A percentile compares a stretch with the other conserved stretches of the same genome.
phyloP scores from a whole-genome alignment of 2,113 vertebrate genomes.

The Albula glossodonta region DNA sequence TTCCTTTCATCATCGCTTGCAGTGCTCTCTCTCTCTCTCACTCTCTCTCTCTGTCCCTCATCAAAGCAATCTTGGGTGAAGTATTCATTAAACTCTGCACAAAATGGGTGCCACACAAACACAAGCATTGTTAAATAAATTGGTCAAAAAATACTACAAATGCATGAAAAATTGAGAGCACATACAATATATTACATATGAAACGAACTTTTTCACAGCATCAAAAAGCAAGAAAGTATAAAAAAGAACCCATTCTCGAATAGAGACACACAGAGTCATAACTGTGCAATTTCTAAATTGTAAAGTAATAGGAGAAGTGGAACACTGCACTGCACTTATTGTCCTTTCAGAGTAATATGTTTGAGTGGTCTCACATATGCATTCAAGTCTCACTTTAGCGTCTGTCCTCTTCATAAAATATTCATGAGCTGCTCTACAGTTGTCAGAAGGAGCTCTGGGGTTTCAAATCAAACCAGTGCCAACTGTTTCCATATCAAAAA shows the following conservation, averaged over 20 bases:
- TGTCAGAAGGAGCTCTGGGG: background rate
- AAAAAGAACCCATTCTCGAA: background rate
- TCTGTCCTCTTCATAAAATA: background rate
- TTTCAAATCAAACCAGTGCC: slow-evolving; percentile 12
- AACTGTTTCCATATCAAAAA: slow-evolving; percentile 10
- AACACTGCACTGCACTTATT: background rate
- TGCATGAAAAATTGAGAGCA: background rate
- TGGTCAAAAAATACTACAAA: background rate
- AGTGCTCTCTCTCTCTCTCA: no score
- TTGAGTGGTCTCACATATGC: background rate
- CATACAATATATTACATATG: background rate
- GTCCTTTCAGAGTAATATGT: background rate
- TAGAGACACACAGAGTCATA: background rate
- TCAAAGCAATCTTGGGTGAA: background rate
- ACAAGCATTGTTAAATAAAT: background rate
- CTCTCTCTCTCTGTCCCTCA: background rate
- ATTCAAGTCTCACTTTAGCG: slow-evolving; percentile 2
- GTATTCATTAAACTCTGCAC: background rate
- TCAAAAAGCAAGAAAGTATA: background rate
- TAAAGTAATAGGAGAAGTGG: background rate
- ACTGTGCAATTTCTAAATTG: background rate
- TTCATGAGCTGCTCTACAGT: slow-evolving; percentile 1
- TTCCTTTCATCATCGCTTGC: background rate
- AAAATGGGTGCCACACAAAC: background rate
- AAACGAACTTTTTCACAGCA: background rate